Conservation (phyloP, 2,797 vertebrate species). For the Sebastes umbrosus region DNA sequence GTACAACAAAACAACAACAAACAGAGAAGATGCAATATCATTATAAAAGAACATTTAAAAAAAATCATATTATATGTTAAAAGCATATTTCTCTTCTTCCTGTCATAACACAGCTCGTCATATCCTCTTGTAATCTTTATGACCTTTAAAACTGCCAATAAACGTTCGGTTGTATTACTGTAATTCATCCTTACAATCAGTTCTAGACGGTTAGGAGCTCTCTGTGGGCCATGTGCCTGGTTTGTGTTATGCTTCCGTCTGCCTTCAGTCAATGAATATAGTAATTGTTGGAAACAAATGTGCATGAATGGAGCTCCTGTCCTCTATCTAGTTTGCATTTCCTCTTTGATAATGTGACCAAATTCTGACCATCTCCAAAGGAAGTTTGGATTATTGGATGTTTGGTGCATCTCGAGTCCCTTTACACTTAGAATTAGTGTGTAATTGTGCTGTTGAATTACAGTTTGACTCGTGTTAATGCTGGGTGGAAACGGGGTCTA, state of each 20-base stretch:
- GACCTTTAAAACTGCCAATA: constrained; percentile 4
- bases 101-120: not conserved
- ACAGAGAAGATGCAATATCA: no score
- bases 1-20: no score
- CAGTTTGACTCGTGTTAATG: not conserved
- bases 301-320: not conserved
- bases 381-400: not conserved
- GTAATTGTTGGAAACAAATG: not conserved
- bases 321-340: not conserved
- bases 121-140: not conserved
- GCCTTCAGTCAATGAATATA: not conserved
- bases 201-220: not conserved
- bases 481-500: not conserved
- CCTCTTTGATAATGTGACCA: not conserved
- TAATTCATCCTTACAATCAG: not conserved
- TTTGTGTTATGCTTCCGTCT: not conserved
- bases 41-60: no score
- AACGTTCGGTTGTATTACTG: not conserved
- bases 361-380: not conserved
- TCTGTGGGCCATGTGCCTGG: not conserved
- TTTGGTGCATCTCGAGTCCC: not conserved
- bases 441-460: not conserved
- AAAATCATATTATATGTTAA: not conserved
- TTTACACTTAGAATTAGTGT: not conserved
- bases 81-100: not conserved